phyloP scores from a whole-genome alignment of 2,888 invertebrate genomes.

The Drosophila kanekoi region DNA sequence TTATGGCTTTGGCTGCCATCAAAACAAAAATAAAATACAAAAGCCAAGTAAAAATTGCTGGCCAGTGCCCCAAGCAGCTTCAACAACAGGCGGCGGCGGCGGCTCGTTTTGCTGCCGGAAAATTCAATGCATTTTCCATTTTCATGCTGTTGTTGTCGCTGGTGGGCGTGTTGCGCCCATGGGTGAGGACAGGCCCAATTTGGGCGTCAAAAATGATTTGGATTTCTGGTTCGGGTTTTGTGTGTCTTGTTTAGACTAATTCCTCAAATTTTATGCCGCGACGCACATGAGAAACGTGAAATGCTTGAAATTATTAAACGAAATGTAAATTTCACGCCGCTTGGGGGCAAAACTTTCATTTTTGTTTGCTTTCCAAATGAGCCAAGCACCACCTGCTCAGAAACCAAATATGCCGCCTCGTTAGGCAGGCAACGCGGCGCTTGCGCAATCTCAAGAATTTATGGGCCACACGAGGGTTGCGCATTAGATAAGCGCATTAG shows the following conservation, averaged over 20 bases:
- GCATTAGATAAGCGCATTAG: slow-evolving; percentile 29
- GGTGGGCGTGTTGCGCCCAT: slow-evolving; percentile 32
- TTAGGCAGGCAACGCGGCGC: slow-evolving; percentile 31
- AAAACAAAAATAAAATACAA: slow-evolving; percentile 10
- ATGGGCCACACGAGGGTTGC: slow-evolving; percentile 39
- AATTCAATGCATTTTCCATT: slow-evolving; percentile 53
- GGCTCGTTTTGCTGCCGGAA: slow-evolving; percentile 68
- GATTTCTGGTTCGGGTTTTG: slow-evolving; percentile 18
- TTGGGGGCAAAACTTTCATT: slow-evolving; percentile 70
- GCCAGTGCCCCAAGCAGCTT: slow-evolving; percentile 47
- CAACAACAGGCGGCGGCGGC: slow-evolving; percentile 11
- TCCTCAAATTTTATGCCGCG: slow-evolving; percentile 70
- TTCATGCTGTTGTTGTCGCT: slow-evolving; percentile 6
- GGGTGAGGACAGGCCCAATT: slow-evolving; percentile 41
- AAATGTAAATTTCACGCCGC: slow-evolving; percentile 74
- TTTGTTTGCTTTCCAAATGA: slow-evolving; percentile 74
- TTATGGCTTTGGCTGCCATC: slow-evolving; percentile 39
- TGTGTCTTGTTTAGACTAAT: slow-evolving; percentile 51
- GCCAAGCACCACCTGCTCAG: slow-evolving; percentile 49
- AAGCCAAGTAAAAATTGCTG: slow-evolving; percentile 30
- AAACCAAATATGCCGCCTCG: slow-evolving; percentile 53
- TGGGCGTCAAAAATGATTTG: slow-evolving; percentile 32
- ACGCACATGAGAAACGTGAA: slow-evolving; percentile 62
- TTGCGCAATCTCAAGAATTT: slow-evolving; percentile 75
- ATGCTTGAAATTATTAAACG: slow-evolving; percentile 76